Percentiles rank a stretch among this genome's conserved stretches.
Conservation (phyloP, 2,797 vertebrate species). For the Chiroxiphia lanceolata region DNA sequence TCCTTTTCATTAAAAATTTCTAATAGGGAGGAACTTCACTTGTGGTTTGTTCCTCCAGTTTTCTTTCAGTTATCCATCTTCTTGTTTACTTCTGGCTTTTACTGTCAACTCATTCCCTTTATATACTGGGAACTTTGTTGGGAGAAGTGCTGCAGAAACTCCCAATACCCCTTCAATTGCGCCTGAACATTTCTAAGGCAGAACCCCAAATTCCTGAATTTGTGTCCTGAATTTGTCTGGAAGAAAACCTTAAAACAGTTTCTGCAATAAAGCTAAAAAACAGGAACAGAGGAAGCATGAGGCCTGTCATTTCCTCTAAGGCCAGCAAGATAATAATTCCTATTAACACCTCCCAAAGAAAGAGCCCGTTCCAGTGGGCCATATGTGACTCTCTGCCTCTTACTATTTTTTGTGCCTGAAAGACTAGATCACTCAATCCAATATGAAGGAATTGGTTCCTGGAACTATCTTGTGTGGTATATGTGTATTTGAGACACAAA, state of each 20-base stretch:
- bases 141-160: neutral
- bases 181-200: neutral
- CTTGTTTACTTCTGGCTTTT: neutral
- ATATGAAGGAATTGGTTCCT: neutral
- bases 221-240: neutral
- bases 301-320: neutral
- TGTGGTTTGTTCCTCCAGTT: neutral
- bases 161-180: neutral
- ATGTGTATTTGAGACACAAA: neutral
- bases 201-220: neutral
- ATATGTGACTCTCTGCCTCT: neutral
- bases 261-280: conserved; percentile 14
- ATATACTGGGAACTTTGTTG: neutral
- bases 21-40: neutral
- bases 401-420: neutral
- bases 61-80: neutral
- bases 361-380: neutral
- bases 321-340: conserved; percentile 5
- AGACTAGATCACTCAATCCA: neutral
- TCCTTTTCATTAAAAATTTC: neutral
- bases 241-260: conserved; percentile 27
- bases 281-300: neutral
- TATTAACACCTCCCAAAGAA: conserved; percentile 21
- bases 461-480: neutral
- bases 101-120: neutral